Evolutionary conservation across 2,113 vertebrate species (phyloP).

Genomic region (Pseudonaja textilis): DNA sequence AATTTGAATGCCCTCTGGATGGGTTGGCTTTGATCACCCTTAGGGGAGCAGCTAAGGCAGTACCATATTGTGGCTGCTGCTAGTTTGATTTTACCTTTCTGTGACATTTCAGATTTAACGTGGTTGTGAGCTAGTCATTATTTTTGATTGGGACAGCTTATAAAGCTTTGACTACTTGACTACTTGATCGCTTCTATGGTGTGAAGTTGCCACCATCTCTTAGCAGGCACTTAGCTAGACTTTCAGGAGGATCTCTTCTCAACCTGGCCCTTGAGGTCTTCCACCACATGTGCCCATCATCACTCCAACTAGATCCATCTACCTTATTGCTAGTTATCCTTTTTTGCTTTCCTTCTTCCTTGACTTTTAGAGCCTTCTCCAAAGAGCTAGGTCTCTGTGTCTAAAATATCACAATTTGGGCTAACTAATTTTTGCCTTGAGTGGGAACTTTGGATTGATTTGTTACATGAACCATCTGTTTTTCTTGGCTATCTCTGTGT

Average conservation of each 20-base stretch:
- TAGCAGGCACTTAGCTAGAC: background rate
- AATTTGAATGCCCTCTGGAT: background rate
- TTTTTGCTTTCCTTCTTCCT: background rate
- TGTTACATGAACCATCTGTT: background rate
- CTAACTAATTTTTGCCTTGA: background rate
- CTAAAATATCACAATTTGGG: background rate
- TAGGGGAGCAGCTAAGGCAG: background rate
- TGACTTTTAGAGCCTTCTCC: background rate
- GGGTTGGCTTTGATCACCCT: background rate
- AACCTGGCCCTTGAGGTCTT: background rate
- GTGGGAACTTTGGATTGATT: background rate
- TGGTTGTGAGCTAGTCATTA: background rate
- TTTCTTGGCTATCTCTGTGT: background rate
- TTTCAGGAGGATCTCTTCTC: background rate
- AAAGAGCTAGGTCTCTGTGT: background rate
- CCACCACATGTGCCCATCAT: background rate
- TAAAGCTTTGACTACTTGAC: background rate
- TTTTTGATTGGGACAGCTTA: background rate
- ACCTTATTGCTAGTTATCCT: background rate
- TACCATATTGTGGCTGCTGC: background rate
- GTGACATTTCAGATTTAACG: background rate
- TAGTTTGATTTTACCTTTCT: background rate
- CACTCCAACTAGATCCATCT: background rate
- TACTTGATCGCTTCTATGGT: background rate
- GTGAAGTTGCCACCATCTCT: background rate